Evolutionary conservation across 2,113 vertebrate species (phyloP), one percentile per base, ranked within the genome.

Genomic region (Motacilla alba): DNA sequence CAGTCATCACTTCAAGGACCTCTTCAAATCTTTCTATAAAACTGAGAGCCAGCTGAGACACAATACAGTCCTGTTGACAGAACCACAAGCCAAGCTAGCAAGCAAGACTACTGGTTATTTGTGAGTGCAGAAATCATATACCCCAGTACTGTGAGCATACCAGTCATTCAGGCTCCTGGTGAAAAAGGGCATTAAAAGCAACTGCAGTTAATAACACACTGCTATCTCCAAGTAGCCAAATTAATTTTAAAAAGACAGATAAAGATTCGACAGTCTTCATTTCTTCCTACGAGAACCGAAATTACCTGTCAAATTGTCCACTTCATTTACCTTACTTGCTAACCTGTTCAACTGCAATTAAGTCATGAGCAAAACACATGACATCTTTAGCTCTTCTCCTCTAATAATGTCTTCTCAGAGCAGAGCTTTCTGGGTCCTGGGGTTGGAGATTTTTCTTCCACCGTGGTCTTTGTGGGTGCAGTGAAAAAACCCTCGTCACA

Each of bases 131-230:
- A 67, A 85, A 43, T 47, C 46, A 39, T 37, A 37, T 1, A 44
- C 0, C 6, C 13, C 47, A 37, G 69, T 50, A 55, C 16, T 13
- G 19, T 0, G 0, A 10, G 13, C 59, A 35, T 17, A 47, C 5
- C 47, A 64, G 44, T 78, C 17, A 78, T 4, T 16, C 64, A 88
- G 21, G 27, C 23, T 83, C 33, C 37, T 22, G 26, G 60, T n/a
- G 43, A 31, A 91, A 94, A 75, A 26, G 13, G 15, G 23, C 3
- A 3, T 44, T 84, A 75, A 44, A 60, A 66, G n/a, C n/a, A 84
- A 63, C 22, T 46, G 37, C 1, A 0, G 49, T 60, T 81, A 91
- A 7, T 44, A 49, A 76, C 26, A 64, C 9, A 28, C 8, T 46
- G 44, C 49, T 35, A 64, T 23, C 69, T 66, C 66, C 73, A 83